phyloP scores from a whole-genome alignment of 2,888 invertebrate species.

The Pocota personata region DNA sequence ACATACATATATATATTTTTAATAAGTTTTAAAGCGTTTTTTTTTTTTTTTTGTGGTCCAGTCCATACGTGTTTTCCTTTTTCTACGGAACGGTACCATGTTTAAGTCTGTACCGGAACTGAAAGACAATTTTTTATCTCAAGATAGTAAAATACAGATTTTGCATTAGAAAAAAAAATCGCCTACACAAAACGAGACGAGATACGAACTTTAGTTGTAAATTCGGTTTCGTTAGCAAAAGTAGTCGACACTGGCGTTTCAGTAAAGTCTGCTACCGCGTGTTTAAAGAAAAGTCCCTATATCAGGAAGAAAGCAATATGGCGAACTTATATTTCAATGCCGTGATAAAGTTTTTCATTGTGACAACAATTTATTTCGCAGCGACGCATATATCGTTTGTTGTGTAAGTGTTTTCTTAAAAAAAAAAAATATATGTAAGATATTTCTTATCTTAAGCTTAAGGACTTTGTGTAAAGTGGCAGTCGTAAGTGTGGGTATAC shows the following conservation, averaged over 20 bases:
- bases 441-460: not conserved
- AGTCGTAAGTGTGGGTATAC: not conserved
- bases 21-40: not conserved
- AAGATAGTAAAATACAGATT: not conserved
- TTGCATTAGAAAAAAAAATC: not conserved
- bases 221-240: not conserved
- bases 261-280: not conserved
- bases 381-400: slow-evolving; percentile 44
- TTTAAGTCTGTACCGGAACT: slow-evolving; percentile 8
- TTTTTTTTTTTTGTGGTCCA: not conserved
- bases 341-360: slow-evolving; percentile 11
- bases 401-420: slow-evolving; percentile 41
- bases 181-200: not conserved
- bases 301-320: slow-evolving; percentile 6
- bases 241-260: not conserved
- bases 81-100: not conserved
- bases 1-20: not conserved
- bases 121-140: slow-evolving; percentile 10
- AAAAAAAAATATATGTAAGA: not conserved
- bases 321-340: slow-evolving; percentile 23
- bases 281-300: not conserved
- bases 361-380: slow-evolving; percentile 34
- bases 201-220: not conserved
- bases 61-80: not conserved
- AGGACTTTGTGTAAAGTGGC: not conserved